Evolutionary conservation across 2,888 invertebrate genomes (phyloP).

Genomic region (Hipparchia semele): DNA sequence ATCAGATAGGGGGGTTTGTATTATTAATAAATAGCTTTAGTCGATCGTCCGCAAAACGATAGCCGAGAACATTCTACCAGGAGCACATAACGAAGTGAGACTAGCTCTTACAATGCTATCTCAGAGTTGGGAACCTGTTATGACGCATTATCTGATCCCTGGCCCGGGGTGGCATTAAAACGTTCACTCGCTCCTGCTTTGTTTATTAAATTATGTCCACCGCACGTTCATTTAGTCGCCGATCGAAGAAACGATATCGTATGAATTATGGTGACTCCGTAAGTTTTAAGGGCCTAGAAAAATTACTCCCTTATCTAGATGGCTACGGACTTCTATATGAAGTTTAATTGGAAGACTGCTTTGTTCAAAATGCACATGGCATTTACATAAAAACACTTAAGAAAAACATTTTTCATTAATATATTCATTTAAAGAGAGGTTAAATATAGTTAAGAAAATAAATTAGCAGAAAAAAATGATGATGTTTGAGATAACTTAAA

Average conservation of each 20-base stretch:
- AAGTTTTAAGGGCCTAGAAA: constrained; percentile 63
- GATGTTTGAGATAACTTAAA: not conserved
- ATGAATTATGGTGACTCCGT: constrained; percentile 75
- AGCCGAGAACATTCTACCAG: constrained; percentile 67
- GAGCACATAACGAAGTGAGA: constrained; percentile 76
- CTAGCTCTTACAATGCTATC: constrained; percentile 81
- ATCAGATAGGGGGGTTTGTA: constrained; percentile 68
- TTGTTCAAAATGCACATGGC: not conserved
- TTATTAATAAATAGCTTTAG: constrained; percentile 77
- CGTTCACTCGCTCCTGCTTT: constrained; percentile 67
- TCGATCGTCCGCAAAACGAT: constrained; percentile 70
- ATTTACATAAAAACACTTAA: too few relatives aligned
- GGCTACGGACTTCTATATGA: constrained; percentile 43
- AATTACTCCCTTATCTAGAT: constrained; percentile 63
- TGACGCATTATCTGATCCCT: constrained; percentile 79
- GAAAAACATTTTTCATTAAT: too few relatives aligned
- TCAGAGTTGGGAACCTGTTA: constrained; percentile 76
- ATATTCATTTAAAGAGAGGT: too few relatives aligned
- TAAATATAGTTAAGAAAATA: too few relatives aligned
- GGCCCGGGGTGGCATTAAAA: constrained; percentile 68
- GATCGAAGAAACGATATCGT: constrained; percentile 73
- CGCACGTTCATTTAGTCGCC: constrained; percentile 80
- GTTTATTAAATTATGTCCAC: constrained; percentile 83
- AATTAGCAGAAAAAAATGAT: not conserved
- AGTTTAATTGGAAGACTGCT: constrained; percentile 14